A percentile compares a stretch with the other conserved stretches of the same genome.
phyloP scores from a whole-genome alignment of 2,888 invertebrate species.

The Cerceris rybyensis region DNA sequence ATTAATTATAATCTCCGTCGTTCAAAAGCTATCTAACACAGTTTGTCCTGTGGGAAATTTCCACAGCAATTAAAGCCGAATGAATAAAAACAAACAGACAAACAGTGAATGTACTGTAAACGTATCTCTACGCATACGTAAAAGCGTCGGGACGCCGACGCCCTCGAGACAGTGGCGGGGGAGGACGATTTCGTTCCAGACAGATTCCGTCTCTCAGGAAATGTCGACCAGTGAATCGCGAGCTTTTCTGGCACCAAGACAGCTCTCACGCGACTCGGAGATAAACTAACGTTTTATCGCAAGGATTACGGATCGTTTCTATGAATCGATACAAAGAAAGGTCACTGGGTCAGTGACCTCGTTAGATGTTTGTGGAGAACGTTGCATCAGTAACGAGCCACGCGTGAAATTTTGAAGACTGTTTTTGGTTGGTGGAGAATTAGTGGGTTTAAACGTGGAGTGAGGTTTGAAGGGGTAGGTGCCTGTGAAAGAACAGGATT shows the following conservation, averaged over 20 bases:
- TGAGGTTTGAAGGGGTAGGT: background rate
- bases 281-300: background rate
- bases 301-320: too few species aligned
- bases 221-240: conserved; percentile 49
- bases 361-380: too few species aligned
- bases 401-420: background rate
- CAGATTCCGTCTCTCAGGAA: conserved; percentile 30
- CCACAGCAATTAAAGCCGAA: too few species aligned
- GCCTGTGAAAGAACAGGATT: background rate
- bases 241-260: conserved; percentile 28
- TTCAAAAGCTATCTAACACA: too few species aligned
- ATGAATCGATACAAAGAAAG: too few species aligned
- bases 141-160: conserved; percentile 39
- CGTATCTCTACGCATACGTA: too few species aligned
- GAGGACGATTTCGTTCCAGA: conserved; percentile 35
- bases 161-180: conserved; percentile 20
- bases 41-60: too few species aligned
- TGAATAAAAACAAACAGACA: too few species aligned
- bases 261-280: background rate
- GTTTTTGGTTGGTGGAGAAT: background rate
- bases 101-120: too few species aligned
- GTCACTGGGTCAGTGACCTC: too few species aligned
- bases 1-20: too few species aligned
- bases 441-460: background rate
- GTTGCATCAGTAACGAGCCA: background rate